Conservation (phyloP, 2,888 invertebrate genomes). For the Pyrgus malvae region DNA sequence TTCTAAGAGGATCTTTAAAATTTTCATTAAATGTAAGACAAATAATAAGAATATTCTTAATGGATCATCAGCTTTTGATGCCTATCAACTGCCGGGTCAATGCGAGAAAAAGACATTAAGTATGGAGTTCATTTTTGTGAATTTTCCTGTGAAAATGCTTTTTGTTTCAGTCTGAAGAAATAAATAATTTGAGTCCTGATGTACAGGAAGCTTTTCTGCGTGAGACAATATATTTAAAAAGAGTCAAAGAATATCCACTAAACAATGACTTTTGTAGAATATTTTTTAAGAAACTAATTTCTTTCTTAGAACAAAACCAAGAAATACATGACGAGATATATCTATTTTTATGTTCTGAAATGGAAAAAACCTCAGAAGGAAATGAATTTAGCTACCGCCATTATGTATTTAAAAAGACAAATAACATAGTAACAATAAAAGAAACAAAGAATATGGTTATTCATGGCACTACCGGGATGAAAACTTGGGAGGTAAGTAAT, state of each 20-base stretch:
- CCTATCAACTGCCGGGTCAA: too few species aligned
- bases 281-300: conserved; percentile 85
- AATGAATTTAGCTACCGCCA: conserved; percentile 83
- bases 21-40: conserved; percentile 30
- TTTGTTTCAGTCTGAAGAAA: conserved; percentile 46
- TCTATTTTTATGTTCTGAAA: conserved; percentile 76
- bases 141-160: too few species aligned
- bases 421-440: conserved; percentile 79
- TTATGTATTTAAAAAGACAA: conserved; percentile 72
- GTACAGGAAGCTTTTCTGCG: conserved; percentile 82
- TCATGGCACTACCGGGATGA: conserved; percentile 90
- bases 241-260: conserved; percentile 83
- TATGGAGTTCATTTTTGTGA: neutral
- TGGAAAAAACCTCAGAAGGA: conserved; percentile 54
- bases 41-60: too few species aligned
- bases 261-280: conserved; percentile 82
- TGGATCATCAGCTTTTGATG: too few species aligned
- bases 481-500: conserved; percentile 87
- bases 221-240: conserved; percentile 77
- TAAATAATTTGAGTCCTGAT: conserved; percentile 64
- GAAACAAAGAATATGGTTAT: conserved; percentile 88
- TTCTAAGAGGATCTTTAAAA: conserved; percentile 21
- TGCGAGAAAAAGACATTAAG: too few species aligned
- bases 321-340: conserved; percentile 87
- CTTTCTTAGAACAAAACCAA: conserved; percentile 76